Percentiles rank a stretch among this genome's conserved stretches.
Evolutionary conservation across 2,888 invertebrate genomes (phyloP).

Genomic region (Petrolisthes cinctipes): DNA sequence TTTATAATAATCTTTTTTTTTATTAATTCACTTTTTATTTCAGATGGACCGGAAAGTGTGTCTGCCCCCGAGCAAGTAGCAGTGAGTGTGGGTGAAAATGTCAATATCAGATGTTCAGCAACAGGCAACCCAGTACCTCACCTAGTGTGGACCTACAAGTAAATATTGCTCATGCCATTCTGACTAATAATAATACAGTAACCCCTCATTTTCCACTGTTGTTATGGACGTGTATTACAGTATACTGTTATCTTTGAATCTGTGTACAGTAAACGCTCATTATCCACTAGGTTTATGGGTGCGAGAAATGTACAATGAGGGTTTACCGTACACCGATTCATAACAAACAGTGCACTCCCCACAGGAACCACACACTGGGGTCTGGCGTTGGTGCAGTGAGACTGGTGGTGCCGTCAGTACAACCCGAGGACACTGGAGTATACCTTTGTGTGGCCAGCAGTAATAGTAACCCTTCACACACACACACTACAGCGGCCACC

Average conservation of each 20-base stretch:
- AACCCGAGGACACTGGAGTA: slow-evolving; percentile 46
- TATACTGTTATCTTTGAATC: no score
- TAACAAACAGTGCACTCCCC: neutral
- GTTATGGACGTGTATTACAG: no score
- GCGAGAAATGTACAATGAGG: no score
- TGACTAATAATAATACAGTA: no score
- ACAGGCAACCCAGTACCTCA: slow-evolving; percentile 21
- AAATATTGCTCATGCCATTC: no score
- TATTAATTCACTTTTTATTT: neutral
- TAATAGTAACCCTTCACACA: slow-evolving; percentile 34
- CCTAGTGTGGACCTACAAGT: slow-evolving; percentile 24
- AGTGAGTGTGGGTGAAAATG: slow-evolving; percentile 20
- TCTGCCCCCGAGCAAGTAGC: slow-evolving; percentile 7
- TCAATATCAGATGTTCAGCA: slow-evolving; percentile 13
- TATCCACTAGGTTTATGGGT: neutral
- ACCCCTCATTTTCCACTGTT: no score
- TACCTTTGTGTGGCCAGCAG: slow-evolving; percentile 50
- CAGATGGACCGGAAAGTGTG: slow-evolving; percentile 39
- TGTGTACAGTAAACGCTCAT: neutral
- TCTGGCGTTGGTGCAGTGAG: slow-evolving; percentile 39
- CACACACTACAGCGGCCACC: slow-evolving; percentile 38
- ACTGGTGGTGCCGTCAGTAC: slow-evolving; percentile 40
- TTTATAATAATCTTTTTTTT: no score
- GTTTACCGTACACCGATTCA: no score
- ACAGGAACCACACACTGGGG: slow-evolving; percentile 25